These are phyloP conservation scores for Drosophila fuyamai DNA, from an alignment of 1,140 invertebrate genomes.

Conservation along the genomic window DNA sequence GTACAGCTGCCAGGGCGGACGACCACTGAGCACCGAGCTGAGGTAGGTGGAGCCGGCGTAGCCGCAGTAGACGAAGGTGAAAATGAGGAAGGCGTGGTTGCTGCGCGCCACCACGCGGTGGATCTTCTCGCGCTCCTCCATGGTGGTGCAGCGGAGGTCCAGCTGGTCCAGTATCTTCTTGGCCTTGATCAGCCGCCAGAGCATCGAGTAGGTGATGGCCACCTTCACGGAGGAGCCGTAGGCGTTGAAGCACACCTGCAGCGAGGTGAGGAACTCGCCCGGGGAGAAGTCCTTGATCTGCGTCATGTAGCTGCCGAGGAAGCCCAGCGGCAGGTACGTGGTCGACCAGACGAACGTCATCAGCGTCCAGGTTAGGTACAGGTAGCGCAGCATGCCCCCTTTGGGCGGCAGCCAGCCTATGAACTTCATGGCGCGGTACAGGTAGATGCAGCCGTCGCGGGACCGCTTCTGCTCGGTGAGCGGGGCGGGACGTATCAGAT, in stretches of 20 bases:
- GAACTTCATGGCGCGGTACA: slow-evolving; percentile 65
- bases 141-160: slow-evolving; percentile 58
- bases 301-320: slow-evolving; percentile 60
- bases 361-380: slow-evolving; percentile 59
- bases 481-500: slow-evolving; percentile 57
- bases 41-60: slow-evolving; percentile 63
- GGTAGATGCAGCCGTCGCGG: slow-evolving; percentile 60
- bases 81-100: slow-evolving; percentile 65
- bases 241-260: slow-evolving; percentile 68
- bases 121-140: slow-evolving; percentile 56
- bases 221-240: slow-evolving; percentile 67
- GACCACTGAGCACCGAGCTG: slow-evolving; percentile 54
- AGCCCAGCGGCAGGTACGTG: slow-evolving; percentile 58
- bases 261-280: slow-evolving; percentile 67
- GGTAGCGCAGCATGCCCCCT: slow-evolving; percentile 42
- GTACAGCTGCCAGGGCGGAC: slow-evolving; percentile 62
- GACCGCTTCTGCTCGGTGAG: slow-evolving; percentile 49
- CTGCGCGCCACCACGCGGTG: slow-evolving; percentile 51
- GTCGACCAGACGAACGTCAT: slow-evolving; percentile 59
- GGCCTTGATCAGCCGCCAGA: slow-evolving; percentile 58
- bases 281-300: slow-evolving; percentile 59
- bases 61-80: slow-evolving; percentile 62
- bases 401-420: slow-evolving; percentile 66
- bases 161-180: slow-evolving; percentile 49
- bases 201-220: slow-evolving; percentile 49